Base-by-base conservation (phyloP, 2,113 vertebrate species). In the Laterallus jamaicensis region DNA sequence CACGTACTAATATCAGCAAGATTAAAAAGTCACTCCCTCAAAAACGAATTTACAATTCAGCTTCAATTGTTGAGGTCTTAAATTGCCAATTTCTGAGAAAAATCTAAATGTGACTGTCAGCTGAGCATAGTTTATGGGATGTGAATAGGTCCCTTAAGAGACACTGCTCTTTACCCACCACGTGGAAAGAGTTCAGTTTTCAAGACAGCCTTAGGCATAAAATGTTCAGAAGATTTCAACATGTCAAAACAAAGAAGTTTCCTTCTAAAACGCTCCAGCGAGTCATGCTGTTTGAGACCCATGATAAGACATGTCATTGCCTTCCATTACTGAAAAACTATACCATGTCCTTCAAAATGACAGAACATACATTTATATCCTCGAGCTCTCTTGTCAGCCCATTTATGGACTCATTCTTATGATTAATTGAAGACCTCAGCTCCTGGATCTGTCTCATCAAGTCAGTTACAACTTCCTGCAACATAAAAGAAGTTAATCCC, bases 361-460 rank as follows among this genome's bases (percentile, higher is more conserved):
- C 35, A 78, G 49, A 87, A 98, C 98, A 92, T 98, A 99, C 99
- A 22, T 97, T 98, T 77, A 99, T 96, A 93, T 99, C 99, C 66
- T 98, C 95, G 15, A 99, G 96, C 93, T 99, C 99, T 92, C 97
- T 98, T 50, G 94, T 97, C 82, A 99, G 94, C 47, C 98, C 97
- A 77, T 97, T 96, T 79, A 99, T 97, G 63, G 93, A 98, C 94
- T 98, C 98, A 2, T 98, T 98, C 96, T 98, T 99, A 93, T 98
- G 98, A 96, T 95, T 98, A 76, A 98, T 83, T 26, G 98, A 98
- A 68, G 96, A 96, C 77, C 99, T 99, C 66, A 99, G 97, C 63
- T 98, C 98, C 97, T 98, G 98, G 96, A 98, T 99, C 97, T 99
- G 98, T 92, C 96, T 99, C 95, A 99, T 99, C 87, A 99, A 97